Evolutionary conservation across 2,888 invertebrate species (phyloP).

Genomic region (Chymomyza fuscimana): DNA sequence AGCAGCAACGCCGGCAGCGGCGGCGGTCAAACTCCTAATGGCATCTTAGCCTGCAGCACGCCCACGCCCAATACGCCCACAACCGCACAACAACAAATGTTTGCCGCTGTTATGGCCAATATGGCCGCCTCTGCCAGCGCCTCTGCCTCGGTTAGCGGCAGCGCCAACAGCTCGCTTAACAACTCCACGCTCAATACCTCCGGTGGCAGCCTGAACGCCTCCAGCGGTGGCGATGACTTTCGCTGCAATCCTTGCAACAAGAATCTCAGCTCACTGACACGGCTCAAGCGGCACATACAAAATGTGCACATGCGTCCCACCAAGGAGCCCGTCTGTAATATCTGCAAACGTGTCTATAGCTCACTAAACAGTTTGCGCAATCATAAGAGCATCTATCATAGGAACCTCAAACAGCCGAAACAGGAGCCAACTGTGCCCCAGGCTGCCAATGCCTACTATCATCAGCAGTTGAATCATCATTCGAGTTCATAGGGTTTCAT

Average conservation of each 20-base stretch:
- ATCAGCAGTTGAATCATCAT: slow-evolving; percentile 73
- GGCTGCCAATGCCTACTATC: slow-evolving; percentile 58
- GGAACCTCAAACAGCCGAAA: slow-evolving; percentile 87
- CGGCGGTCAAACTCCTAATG: slow-evolving; percentile 53
- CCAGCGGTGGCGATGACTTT: slow-evolving; percentile 87
- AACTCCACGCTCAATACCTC: slow-evolving; percentile 59
- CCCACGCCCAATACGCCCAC: slow-evolving; percentile 48
- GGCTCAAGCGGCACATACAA: slow-evolving; percentile 94
- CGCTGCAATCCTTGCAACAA: slow-evolving; percentile 95
- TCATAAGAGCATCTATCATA: slow-evolving; percentile 96
- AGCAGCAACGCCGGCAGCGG: slow-evolving; percentile 43
- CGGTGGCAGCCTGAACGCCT: slow-evolving; percentile 63
- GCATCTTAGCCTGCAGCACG: slow-evolving; percentile 56
- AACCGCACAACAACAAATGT: slow-evolving; percentile 71
- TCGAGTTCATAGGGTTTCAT: slow-evolving; percentile 79
- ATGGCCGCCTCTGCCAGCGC: slow-evolving; percentile 68
- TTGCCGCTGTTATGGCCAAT: slow-evolving; percentile 75
- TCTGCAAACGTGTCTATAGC: slow-evolving; percentile 95
- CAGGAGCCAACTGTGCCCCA: slow-evolving; percentile 72
- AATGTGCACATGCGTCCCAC: slow-evolving; percentile 95
- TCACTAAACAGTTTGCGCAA: slow-evolving; percentile 93
- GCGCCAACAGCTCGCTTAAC: slow-evolving; percentile 60
- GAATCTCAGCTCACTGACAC: slow-evolving; percentile 91
- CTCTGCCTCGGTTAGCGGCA: slow-evolving; percentile 74
- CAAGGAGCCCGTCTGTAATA: slow-evolving; percentile 94